Base-by-base conservation (phyloP, 1,140 invertebrate genomes). In the Drosophila funebris region DNA sequence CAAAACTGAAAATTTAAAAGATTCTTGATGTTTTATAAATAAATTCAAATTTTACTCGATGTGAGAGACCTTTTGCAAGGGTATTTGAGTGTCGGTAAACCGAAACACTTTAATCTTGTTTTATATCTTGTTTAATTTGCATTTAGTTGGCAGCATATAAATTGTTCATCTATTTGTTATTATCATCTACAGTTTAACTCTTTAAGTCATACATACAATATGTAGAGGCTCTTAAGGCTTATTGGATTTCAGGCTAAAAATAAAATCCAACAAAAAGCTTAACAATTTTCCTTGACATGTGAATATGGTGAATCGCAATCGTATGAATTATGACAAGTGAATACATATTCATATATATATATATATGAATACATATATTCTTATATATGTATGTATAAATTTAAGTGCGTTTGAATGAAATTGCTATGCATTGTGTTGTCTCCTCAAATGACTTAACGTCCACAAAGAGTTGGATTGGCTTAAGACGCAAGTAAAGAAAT, bases 61-160 rank as follows among this genome's bases (percentile, higher is more conserved):
- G 6, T 4, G 1, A 33, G 6, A 33, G 3, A 33, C 9, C 31
- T 18, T 9, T 22, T 29, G 44, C n/a, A 50, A 63, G 37, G n/a
- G 16, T 53, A 64, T 44, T 43, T 6, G 8, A 22, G 5, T n/a
- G 24, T 13, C 14, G 8, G n/a, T 3, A 11, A 6, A 5, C 14
- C 9, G 11, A 58, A 43, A 7, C n/a, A n/a, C n/a, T n/a, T n/a
- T n/a, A 2, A 18, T 3, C 31, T 29, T 4, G 7, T 18, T 1
- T 31, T 22, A 33, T 33, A 33, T 11, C 3, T 18, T 41, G 13
- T 14, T 9, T 16, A 27, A 57, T 27, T 37, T 27, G 22, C 13
- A 41, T 39, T 56, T 43, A 20, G 22, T 58, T 58, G 24, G 14
- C 24, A 58, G 39, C 39, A 13, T 44, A 37, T 54, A 22, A 20